Conservation (phyloP, 1,140 invertebrate species). For the Steinernema khuongi region DNA sequence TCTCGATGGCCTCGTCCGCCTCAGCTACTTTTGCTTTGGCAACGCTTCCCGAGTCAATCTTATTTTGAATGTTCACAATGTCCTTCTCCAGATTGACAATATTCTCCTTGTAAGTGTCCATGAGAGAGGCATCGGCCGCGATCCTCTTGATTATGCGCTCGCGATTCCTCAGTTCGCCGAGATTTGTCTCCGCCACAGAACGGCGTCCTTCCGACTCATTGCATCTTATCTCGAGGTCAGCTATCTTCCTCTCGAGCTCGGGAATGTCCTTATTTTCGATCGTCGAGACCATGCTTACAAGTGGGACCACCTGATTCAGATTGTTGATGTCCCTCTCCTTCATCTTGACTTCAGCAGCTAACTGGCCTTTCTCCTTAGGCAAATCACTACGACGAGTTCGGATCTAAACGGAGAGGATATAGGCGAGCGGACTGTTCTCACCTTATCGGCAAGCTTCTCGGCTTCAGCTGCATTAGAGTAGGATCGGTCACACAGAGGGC, state of each 20-base stretch:
- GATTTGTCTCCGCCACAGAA: background rate
- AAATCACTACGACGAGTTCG: background rate
- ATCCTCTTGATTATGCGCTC: background rate
- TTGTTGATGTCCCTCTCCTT: background rate
- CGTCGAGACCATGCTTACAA: background rate
- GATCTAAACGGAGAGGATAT: background rate
- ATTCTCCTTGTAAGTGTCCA: background rate
- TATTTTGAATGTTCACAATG: background rate
- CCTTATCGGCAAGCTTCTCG: background rate
- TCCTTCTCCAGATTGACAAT: background rate
- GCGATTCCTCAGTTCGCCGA: background rate
- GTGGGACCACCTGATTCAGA: background rate
- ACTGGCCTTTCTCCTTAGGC: background rate
- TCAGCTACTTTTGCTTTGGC: too few relatives aligned
- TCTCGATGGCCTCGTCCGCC: too few relatives aligned
- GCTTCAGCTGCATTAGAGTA: background rate
- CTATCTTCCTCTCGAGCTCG: background rate
- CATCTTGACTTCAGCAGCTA: background rate
- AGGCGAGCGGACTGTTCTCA: background rate
- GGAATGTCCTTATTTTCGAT: background rate
- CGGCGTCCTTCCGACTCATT: too few relatives aligned
- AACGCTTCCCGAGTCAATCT: background rate
- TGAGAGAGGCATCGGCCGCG: slow-evolving; percentile 20
- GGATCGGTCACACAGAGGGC: slow-evolving; percentile 26
- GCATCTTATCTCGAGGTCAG: background rate